Base-by-base conservation (phyloP, 2,888 invertebrate genomes). In the Protodeltote pygarga region DNA sequence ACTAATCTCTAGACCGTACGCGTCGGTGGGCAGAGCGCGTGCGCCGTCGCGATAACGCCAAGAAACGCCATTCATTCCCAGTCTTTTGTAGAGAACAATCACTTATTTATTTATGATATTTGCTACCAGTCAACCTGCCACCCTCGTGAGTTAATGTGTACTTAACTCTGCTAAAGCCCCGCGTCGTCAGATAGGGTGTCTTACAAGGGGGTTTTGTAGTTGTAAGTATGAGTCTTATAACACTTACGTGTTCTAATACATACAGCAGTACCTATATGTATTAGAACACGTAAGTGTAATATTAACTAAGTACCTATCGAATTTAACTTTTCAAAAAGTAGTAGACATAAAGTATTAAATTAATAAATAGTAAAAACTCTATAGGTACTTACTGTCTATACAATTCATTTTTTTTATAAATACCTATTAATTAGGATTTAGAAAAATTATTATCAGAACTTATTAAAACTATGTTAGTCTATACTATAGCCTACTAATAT, bases 91-190 rank as follows among this genome's bases (percentile, higher is more conserved):
- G 81, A 77, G 79, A 89, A 89, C 91, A 90, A 90, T 91, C 85
- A 83, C 85, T 84, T 90, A 92, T 89, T 89, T 92, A 92, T 92
- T 91, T 91, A 92, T 90, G 87, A 90, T 89, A 90, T 90, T 90
- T 87, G 85, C 83, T 81, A 82, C 80, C 74, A 83, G 75, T 76
- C 82, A 89, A 90, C 89, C 90, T 88, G 89, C 86, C 88, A 87
- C 89, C 88, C 88, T 79, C 73, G 74, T 71, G 66, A 78, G 69
- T 77, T 81, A 84, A 81, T 83, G 73, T 79, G 73, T 72, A 75
- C 79, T 83, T 81, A 79, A 78, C 75, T 78, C 53, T 55, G 67
- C 73, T 73, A 75, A 75, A 73, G 66, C 71, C 64, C 46, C 53
- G 50, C 69, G 59, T 50, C 66, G 61, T 45, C 35, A 59, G 48